Percentiles rank a stretch among this genome's conserved stretches.
Conservation (phyloP, 2,888 invertebrate species). For the Chloroclystis v-ata region DNA sequence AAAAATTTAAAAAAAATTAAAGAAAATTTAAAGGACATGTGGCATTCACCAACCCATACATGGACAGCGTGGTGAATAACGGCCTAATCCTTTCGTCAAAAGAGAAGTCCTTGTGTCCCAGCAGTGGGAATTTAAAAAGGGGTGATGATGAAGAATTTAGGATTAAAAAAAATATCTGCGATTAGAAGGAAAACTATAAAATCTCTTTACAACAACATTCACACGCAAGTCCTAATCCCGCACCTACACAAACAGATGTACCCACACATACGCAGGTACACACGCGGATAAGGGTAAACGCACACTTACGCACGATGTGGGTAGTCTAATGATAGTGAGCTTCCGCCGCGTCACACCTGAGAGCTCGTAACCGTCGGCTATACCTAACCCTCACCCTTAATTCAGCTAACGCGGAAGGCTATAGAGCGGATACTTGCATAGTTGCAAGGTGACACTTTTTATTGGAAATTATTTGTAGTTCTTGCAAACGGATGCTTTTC, state of each 20-base stretch:
- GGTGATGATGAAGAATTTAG: too few relatives aligned
- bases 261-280: conserved; percentile 42
- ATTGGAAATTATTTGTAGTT: too few relatives aligned
- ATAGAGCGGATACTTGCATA: conserved; percentile 39
- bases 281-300: not conserved
- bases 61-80: too few relatives aligned
- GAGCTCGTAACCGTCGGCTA: conserved; percentile 73
- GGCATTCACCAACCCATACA: too few relatives aligned
- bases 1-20: too few relatives aligned
- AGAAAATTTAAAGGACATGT: too few relatives aligned
- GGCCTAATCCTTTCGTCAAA: too few relatives aligned
- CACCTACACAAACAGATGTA: conserved; percentile 41
- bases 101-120: too few relatives aligned
- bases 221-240: conserved; percentile 29
- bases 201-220: conserved; percentile 29
- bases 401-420: conserved; percentile 51
- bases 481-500: too few relatives aligned
- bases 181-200: too few relatives aligned
- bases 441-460: not conserved
- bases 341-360: conserved; percentile 79
- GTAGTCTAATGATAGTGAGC: conserved; percentile 75
- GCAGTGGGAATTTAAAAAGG: too few relatives aligned
- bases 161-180: too few relatives aligned
- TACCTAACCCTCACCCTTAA: conserved; percentile 69
- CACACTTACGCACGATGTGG: conserved; percentile 42